Conservation (phyloP, 1,140 invertebrate genomes). For the Papilio polytes region DNA sequence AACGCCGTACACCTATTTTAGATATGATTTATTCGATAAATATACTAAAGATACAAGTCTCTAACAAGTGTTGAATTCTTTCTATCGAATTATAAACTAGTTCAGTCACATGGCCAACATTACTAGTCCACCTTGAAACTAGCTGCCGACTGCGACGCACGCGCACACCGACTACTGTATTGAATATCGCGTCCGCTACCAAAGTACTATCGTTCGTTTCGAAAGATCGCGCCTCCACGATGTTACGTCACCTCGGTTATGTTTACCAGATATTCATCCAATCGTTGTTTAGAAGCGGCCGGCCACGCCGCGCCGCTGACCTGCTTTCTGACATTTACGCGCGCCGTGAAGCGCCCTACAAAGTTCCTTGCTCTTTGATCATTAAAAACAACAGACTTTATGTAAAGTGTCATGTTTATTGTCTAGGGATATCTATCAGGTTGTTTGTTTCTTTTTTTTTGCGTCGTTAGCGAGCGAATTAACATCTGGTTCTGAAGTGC, state of each 20-base stretch:
- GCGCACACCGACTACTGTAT: conserved; percentile 48
- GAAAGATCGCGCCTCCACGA: conserved; percentile 58
- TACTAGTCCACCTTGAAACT: conserved; percentile 62
- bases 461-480: conserved; percentile 48
- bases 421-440: conserved; percentile 26
- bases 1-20: not conserved
- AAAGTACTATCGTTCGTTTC: conserved; percentile 60
- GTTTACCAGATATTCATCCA: conserved; percentile 68
- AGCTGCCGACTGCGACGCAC: conserved; percentile 48
- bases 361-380: conserved; percentile 56
- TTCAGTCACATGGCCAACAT: conserved; percentile 49
- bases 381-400: conserved; percentile 36
- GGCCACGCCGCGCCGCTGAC: conserved; percentile 76
- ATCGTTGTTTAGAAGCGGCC: conserved; percentile 64
- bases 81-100: conserved; percentile 15
- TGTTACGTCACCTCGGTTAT: conserved; percentile 71
- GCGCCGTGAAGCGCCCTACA: conserved; percentile 49
- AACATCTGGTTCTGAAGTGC: conserved; percentile 48
- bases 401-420: conserved; percentile 35
- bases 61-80: not conserved
- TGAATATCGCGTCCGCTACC: conserved; percentile 52
- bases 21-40: not conserved
- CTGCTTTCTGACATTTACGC: conserved; percentile 69
- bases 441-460: conserved; percentile 44
- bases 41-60: not conserved